Conservation (phyloP, 2,113 vertebrate genomes). For the Ochotona curzoniae region DNA sequence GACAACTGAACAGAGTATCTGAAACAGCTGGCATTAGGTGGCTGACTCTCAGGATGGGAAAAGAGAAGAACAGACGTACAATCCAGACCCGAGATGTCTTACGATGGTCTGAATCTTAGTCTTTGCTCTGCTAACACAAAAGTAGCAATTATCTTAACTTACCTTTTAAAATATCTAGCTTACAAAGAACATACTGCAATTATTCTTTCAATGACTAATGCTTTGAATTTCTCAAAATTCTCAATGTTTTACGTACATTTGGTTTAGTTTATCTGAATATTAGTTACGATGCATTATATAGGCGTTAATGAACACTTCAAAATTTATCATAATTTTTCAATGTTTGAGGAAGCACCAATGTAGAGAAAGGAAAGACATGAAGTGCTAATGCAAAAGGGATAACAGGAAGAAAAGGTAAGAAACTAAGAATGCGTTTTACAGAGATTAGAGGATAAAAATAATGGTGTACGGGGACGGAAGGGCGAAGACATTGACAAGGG, state of each 20-base stretch:
- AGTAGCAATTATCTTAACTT: not conserved
- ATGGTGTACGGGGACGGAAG: not conserved
- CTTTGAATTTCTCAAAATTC: constrained; percentile 35
- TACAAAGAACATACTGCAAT: not conserved
- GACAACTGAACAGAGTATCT: not conserved
- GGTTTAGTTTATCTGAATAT: not conserved
- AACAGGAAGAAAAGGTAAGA: not conserved
- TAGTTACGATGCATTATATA: constrained; percentile 22
- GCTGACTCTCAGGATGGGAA: not conserved
- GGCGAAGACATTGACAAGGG: not conserved
- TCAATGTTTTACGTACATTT: constrained; percentile 24
- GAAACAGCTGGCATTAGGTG: not conserved
- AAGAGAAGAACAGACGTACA: not conserved
- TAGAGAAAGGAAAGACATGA: not conserved
- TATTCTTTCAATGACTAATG: not conserved
- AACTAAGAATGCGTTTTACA: not conserved
- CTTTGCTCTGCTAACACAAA: constrained; percentile 38
- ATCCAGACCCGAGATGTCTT: not conserved
- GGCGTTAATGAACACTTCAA: constrained; percentile 10
- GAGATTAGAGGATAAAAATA: constrained; percentile 12
- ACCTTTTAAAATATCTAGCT: constrained; percentile 26
- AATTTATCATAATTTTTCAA: not conserved
- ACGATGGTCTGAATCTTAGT: not conserved
- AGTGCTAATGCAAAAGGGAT: not conserved
- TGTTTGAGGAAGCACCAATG: not conserved